These are phyloP conservation scores for Panagrolaimus sp. DNA, from an alignment of 1,140 invertebrate species.

Conservation along the genomic window DNA sequence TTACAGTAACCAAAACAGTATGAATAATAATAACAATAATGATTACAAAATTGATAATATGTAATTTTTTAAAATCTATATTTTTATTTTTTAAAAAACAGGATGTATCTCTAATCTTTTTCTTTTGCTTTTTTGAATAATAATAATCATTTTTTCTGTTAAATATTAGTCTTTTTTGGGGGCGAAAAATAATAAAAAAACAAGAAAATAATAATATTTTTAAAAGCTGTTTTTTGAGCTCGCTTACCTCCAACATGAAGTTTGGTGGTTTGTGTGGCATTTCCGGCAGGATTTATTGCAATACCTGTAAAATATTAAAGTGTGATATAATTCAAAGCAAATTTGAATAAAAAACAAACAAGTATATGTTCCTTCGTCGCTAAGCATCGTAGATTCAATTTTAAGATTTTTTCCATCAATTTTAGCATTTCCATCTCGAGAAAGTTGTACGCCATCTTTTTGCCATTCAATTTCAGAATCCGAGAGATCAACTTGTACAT, in stretches of 20 bases:
- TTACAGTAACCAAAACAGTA: not conserved
- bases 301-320: too few relatives aligned
- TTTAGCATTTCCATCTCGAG: not conserved
- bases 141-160: not conserved
- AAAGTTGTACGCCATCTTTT: conserved; percentile 30
- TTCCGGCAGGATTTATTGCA: conserved; percentile 56
- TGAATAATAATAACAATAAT: not conserved
- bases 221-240: too few relatives aligned
- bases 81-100: not conserved
- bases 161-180: conserved; percentile 14
- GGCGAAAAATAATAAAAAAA: too few relatives aligned
- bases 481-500: conserved; percentile 30
- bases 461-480: conserved; percentile 37
- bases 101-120: not conserved
- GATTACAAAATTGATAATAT: conserved; percentile 14
- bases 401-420: conserved; percentile 33
- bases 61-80: not conserved
- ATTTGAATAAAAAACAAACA: too few relatives aligned
- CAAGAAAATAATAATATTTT: too few relatives aligned
- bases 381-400: conserved; percentile 44
- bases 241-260: conserved; percentile 51
- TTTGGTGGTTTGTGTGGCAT: conserved; percentile 26
- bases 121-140: too few relatives aligned
- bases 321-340: too few relatives aligned
- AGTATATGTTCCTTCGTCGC: conserved; percentile 58